A percentile compares a stretch with the other conserved stretches of the same genome.
Conservation (phyloP, 2,797 vertebrate species). For the Tinamus major region DNA sequence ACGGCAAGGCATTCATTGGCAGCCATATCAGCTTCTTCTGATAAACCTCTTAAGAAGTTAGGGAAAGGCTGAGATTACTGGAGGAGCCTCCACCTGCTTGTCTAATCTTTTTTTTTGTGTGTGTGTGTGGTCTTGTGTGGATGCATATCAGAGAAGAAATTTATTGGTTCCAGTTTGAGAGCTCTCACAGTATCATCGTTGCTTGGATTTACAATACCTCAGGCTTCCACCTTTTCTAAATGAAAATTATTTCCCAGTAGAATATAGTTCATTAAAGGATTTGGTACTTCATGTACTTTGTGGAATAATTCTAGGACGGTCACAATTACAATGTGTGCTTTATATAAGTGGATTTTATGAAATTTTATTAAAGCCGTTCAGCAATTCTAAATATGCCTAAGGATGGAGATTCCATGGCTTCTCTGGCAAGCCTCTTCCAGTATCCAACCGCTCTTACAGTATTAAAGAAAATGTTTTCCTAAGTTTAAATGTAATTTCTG, state of each 20-base stretch:
- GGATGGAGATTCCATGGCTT: background rate
- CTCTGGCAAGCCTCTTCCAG: background rate
- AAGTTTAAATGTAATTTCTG: background rate
- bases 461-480: background rate
- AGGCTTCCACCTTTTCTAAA: background rate
- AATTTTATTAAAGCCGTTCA: background rate
- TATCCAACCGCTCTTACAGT: background rate
- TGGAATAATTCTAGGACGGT: background rate
- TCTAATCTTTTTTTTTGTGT: no score
- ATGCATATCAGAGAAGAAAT: no score
- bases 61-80: no score
- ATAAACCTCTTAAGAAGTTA: no score
- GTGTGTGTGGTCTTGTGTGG: no score
- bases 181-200: no score
- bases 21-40: no score
- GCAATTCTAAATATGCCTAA: background rate
- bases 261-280: background rate
- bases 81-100: no score
- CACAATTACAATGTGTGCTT: background rate
- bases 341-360: background rate
- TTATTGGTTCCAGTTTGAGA: no score
- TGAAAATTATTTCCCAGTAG: background rate
- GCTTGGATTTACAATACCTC: background rate
- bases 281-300: rapidly evolving
- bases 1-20: background rate